These are phyloP conservation scores for Agrochola circellaris DNA, from an alignment of 2,888 invertebrate genomes.

Conservation along the genomic window DNA sequence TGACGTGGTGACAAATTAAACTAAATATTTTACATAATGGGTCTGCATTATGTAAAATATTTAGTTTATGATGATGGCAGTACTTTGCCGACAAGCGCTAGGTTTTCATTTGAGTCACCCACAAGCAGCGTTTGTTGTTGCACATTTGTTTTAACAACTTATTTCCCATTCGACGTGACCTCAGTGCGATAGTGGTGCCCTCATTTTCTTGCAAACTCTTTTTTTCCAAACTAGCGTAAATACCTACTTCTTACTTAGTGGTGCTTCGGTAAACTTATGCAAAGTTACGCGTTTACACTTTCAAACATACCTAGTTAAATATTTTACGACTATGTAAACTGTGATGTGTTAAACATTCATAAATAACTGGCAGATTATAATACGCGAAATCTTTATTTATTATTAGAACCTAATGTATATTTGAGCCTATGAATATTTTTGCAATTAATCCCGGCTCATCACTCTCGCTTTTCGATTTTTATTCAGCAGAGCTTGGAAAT, in stretches of 20 bases:
- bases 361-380: not conserved
- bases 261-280: not conserved
- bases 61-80: too few species aligned
- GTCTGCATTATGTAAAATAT: too few species aligned
- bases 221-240: too few species aligned
- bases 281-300: constrained; percentile 27
- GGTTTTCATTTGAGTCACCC: too few species aligned
- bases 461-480: not conserved
- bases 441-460: not conserved
- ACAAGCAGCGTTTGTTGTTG: too few species aligned
- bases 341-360: constrained; percentile 14
- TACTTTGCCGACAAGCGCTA: too few species aligned
- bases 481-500: not conserved
- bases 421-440: not conserved
- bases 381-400: not conserved
- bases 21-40: too few species aligned
- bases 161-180: too few species aligned
- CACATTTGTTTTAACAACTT: too few species aligned
- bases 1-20: too few species aligned
- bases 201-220: too few species aligned
- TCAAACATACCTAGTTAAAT: constrained; percentile 17
- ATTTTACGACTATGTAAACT: constrained; percentile 15
- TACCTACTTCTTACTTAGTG: not conserved
- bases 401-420: not conserved
- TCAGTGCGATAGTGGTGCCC: too few species aligned